Base-by-base conservation (phyloP, 2,797 vertebrate species). In the Lophius americanus region DNA sequence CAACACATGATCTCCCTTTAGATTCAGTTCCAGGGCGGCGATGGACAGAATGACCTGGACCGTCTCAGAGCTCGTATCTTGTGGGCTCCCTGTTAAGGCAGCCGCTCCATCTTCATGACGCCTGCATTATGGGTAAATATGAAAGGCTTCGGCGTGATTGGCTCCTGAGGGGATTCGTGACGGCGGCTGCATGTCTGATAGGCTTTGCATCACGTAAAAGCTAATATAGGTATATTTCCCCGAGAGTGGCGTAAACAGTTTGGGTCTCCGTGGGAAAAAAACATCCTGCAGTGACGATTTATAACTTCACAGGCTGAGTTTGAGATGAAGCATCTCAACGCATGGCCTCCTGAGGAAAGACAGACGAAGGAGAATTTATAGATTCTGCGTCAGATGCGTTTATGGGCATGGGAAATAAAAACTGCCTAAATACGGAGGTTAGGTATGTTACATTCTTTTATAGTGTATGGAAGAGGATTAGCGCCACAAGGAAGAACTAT, bases 1-100 rank as follows among this genome's bases (percentile, higher is more conserved):
- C 73, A 73, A 62, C 73, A 23, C 58, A 60, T 79, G 79, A 89
- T 88, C 87, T 86, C 85, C 84, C 87, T 57, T 76, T 84, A 64
- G 85, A 76, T 74, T 58, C 36, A 3, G 55, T 68, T 79, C 73
- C 2, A 7, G 64, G 38, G 55, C 2, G 8, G 55, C 55, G 78
- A 79, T 35, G 56, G 81, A 75, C 75, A 32, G 60, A 51, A 1
- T 2, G 2, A 46, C 33, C 12, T 7, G 47, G 76, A 69, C 23
- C 33, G 75, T 75, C 83, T 87, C 78, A 33, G 43, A 78, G 79
- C 82, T 87, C 82, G 73, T 76, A 83, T 82, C 77, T 62, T 55
- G 10, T 9, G 23, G 23, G 23, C 23, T 23, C 23, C 23, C 2
- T 23, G 1, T 23, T 23, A 2, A 23, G 23, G 14, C 51, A 1